phyloP scores from a whole-genome alignment of 2,888 invertebrate genomes.

The Philereme vetulata region DNA sequence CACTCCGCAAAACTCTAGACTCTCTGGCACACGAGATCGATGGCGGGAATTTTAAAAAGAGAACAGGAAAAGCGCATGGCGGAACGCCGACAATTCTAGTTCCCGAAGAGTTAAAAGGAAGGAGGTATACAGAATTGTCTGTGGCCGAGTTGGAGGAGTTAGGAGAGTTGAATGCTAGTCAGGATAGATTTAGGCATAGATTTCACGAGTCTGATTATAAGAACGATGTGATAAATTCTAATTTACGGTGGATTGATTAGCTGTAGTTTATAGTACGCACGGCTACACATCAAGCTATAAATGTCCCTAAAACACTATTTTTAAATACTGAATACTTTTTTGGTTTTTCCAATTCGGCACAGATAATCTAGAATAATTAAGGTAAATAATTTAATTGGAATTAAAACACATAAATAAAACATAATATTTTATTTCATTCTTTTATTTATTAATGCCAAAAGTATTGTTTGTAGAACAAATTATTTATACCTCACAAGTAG shows the following conservation, averaged over 20 bases:
- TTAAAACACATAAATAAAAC: too few species aligned
- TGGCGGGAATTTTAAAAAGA: conserved; percentile 42
- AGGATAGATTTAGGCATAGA: conserved; percentile 68
- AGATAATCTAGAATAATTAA: too few species aligned
- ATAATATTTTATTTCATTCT: too few species aligned
- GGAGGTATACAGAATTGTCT: conserved; percentile 63
- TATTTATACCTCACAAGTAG: too few species aligned
- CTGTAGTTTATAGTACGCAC: too few species aligned
- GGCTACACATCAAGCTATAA: too few species aligned
- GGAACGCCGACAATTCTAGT: conserved; percentile 35
- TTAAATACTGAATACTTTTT: too few species aligned
- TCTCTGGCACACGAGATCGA: conserved; percentile 65
- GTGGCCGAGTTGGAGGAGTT: conserved; percentile 62
- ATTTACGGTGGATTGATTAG: conserved; percentile 66
- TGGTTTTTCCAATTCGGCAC: too few species aligned
- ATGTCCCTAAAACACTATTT: too few species aligned
- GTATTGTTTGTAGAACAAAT: too few species aligned
- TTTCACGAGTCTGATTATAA: conserved; percentile 65
- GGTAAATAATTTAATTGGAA: too few species aligned
- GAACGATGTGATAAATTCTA: conserved; percentile 55
- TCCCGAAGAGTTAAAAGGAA: conserved; percentile 62
- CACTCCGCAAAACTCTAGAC: conserved; percentile 65
- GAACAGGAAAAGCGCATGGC: conserved; percentile 27
- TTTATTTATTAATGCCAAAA: too few species aligned
- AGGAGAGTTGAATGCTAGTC: conserved; percentile 61